Base-by-base conservation (phyloP, 2,113 vertebrate species). In the Petrocephalus microphthalmus region DNA sequence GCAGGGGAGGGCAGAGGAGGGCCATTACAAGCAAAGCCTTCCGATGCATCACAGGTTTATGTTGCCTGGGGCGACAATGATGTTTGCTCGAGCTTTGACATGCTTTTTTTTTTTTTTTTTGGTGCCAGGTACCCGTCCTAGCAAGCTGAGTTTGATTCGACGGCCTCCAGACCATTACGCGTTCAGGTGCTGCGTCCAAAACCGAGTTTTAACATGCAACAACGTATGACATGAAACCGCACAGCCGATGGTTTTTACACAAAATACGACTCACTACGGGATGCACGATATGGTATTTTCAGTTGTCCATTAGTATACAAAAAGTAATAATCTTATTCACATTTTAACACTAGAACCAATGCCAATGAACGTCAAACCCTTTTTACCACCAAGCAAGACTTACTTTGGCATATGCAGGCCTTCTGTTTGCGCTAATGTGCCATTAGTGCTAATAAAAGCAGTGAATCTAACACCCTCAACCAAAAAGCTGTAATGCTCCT, bases 121-220 rank as follows among this genome's bases (percentile, higher is more conserved):
- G 20, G 19, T 47, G 20, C 20, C 42, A n/a, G 45, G 19, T 83
- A 47, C 19, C 45, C 37, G 42, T 83, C 81, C 33, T 42, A 37
- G 71, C 17, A 42, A 19, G 67, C 67, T 17, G 1, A 74, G 67
- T 6, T 74, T n/a, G 11, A 74, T 10, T 71, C 3, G 5, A 17
- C 29, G 11, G 67, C 67, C 67, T 6, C 10, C 67, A 74, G 33
- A 19, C 71, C 17, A 29, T 37, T 33, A 42, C 71, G 15, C 1
- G 5, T 42, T 47, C 47, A 8, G 81, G 37, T 20, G 20, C 15
- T n/a, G 7, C 2, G 91, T 87, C 90, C 89, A 90, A 56, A 90
- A 71, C 51, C 85, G 53, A 88, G 91, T 91, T 89, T 91, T 90
- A 90, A 87, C 93, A 94, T 94, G 93, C 91, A 93, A 89, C 37